A percentile compares a stretch with the other conserved stretches of the same genome.
Evolutionary conservation across 2,113 vertebrate genomes (phyloP).

Genomic region (Orycteropus afer): DNA sequence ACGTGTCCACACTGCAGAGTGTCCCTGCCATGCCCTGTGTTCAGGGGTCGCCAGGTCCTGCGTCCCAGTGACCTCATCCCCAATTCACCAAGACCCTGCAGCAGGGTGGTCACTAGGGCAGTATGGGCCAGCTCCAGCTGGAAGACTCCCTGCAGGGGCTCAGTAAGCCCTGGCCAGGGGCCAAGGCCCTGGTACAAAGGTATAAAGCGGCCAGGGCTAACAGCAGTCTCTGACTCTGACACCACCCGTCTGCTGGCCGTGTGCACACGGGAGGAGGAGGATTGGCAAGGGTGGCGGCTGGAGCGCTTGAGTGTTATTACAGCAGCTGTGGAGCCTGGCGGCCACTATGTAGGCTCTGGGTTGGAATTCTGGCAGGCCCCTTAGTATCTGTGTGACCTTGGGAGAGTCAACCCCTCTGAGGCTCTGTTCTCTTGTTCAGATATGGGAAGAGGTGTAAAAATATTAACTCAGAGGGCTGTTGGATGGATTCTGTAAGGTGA

Average conservation of each 20-base stretch:
- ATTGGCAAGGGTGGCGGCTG: accelerated
- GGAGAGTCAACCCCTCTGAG: background rate
- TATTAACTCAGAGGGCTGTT: background rate
- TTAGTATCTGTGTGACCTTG: background rate
- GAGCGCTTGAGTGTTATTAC: accelerated
- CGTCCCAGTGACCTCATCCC: background rate
- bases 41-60: background rate
- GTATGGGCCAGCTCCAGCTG: background rate
- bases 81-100: background rate
- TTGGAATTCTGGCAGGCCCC: background rate
- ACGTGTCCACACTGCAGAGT: background rate
- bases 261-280: background rate
- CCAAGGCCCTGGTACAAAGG: background rate
- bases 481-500: background rate
- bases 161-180: too few species aligned
- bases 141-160: background rate
- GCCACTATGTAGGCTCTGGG: background rate
- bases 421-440: background rate
- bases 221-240: accelerated
- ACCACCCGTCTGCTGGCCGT: background rate
- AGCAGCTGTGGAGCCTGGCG: background rate
- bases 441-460: background rate
- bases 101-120: background rate
- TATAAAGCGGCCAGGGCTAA: background rate
- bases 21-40: background rate